These are phyloP conservation scores for Petrocephalus zakoni DNA, from an alignment of 2,113 vertebrate species.

Conservation along the genomic window DNA sequence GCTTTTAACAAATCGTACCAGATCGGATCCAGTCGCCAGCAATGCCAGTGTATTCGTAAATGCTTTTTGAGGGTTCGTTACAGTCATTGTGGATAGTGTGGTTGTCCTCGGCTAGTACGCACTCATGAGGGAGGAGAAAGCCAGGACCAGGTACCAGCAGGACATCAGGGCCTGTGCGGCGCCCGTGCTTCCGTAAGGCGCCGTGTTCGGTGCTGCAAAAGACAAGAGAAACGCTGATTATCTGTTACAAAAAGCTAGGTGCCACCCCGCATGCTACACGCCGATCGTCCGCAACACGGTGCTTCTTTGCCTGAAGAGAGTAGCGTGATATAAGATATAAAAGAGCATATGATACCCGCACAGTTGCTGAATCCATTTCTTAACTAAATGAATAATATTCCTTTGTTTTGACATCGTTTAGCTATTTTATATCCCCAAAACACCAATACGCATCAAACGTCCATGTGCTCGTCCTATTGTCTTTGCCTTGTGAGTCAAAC, in stretches of 20 bases:
- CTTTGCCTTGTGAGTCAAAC: neutral
- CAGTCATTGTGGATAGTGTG: slow-evolving; percentile 75
- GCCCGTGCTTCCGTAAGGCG: slow-evolving; percentile 87
- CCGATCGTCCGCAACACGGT: neutral
- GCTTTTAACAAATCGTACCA: slow-evolving; percentile 84
- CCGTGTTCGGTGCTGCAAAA: slow-evolving; percentile 88
- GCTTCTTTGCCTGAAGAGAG: neutral
- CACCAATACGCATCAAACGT: slow-evolving; percentile 36
- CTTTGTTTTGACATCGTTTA: neutral
- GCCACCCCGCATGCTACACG: neutral
- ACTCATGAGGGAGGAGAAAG: slow-evolving; percentile 87
- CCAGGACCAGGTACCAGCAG: slow-evolving; percentile 88
- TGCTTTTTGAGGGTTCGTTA: slow-evolving; percentile 81
- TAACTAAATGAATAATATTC: neutral
- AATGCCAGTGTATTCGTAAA: slow-evolving; percentile 81
- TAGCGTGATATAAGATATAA: neutral
- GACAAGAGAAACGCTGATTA: slow-evolving; percentile 52
- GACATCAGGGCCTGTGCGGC: slow-evolving; percentile 80
- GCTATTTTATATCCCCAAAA: neutral
- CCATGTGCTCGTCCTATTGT: neutral
- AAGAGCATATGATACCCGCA: neutral
- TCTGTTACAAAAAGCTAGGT: neutral
- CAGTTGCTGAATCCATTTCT: neutral
- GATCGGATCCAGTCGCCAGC: slow-evolving; percentile 87
- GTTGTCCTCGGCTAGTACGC: slow-evolving; percentile 82